Evolutionary conservation across 2,888 invertebrate species (phyloP), one percentile per base, ranked within the genome.

Genomic region (Eristalinus aeneus): DNA sequence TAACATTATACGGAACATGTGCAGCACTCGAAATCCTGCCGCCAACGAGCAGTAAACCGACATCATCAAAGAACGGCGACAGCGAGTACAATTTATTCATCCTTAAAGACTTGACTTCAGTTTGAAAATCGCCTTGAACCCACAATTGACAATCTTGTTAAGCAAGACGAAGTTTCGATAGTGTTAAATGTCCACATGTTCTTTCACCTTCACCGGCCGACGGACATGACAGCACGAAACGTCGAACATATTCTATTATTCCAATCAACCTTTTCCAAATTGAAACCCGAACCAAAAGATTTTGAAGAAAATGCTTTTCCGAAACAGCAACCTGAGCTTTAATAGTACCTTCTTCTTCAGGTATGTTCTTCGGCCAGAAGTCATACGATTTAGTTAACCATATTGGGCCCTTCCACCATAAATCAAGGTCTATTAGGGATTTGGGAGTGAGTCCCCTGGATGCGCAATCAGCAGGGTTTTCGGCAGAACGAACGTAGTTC

Each of bases 11-110:
- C 10, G 58, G 31, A 71, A 77, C 78, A 60, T 72, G 3, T 10
- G 2, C 20, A n/a, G 77, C 69, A 12, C 58, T 64, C 0, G 39
- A 27, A 58, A 71, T 72, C 53, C 60, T 65, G n/a, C 68, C 65
- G 36, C 73, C 73, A 11, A 73, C 34, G 12, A 39, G 61, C 67
- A 79, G 32, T 23, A 79, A 54, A 20, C 73, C 68, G 22, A 34
- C 39, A 6, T 16, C 34, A 58, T 80, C 74, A 36, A 58, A 2
- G 9, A 64, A 64, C 16, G 80, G 64, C 23, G 73, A 74, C 8
- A 68, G 56, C 11, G 73, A 63, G 12, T 11, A 27, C 20, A 80
- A 53, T n/a, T 69, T 46, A 54, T 67, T 36, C 36, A 61, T 23
- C 5, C 36, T 71, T 5, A 71, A 65, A 56, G 32, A n/a, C 12